A percentile compares a stretch with the other conserved stretches of the same genome.
phyloP scores from a whole-genome alignment of 1,140 invertebrate species.

The Scaptomyza hsui region DNA sequence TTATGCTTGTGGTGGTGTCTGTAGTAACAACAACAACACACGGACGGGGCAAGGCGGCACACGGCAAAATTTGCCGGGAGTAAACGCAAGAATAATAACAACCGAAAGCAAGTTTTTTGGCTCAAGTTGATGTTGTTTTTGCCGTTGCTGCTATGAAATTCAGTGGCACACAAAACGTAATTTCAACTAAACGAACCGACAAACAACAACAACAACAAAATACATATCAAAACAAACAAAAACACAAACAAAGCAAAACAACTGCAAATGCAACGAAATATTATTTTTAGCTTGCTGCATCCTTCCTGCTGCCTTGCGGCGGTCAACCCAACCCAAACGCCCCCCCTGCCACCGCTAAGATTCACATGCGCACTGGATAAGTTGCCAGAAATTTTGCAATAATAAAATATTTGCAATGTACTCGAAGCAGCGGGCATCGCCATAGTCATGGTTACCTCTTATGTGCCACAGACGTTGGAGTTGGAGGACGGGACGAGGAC shows the following conservation, averaged over 20 bases:
- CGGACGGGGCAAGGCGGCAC: constrained; percentile 46
- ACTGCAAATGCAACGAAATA: constrained; percentile 70
- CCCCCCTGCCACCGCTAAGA: constrained; percentile 19
- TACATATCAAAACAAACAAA: constrained; percentile 33
- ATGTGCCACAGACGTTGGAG: background rate
- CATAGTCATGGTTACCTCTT: constrained; percentile 16
- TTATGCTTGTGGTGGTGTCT: constrained; percentile 36
- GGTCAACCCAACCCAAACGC: constrained; percentile 16
- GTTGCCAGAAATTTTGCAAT: constrained; percentile 80
- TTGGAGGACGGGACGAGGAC: constrained; percentile 31
- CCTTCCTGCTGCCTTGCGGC: constrained; percentile 72
- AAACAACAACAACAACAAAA: constrained; percentile 44
- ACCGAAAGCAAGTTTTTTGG: constrained; percentile 79
- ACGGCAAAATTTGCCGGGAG: constrained; percentile 81
- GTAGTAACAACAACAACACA: constrained; percentile 14
- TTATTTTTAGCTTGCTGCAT: constrained; percentile 81
- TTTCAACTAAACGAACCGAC: constrained; percentile 81
- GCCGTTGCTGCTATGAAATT: constrained; percentile 69
- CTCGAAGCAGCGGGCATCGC: constrained; percentile 54
- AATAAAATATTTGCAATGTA: constrained; percentile 83
- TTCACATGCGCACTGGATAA: constrained; percentile 72
- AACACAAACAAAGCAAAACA: constrained; percentile 46
- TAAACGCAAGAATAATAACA: constrained; percentile 81
- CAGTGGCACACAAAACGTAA: constrained; percentile 82
- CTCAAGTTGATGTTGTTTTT: constrained; percentile 50